Evolutionary conservation across 2,888 invertebrate species (phyloP), one percentile per base, ranked within the genome.

Genomic region (Neocrepidodera transversa): DNA sequence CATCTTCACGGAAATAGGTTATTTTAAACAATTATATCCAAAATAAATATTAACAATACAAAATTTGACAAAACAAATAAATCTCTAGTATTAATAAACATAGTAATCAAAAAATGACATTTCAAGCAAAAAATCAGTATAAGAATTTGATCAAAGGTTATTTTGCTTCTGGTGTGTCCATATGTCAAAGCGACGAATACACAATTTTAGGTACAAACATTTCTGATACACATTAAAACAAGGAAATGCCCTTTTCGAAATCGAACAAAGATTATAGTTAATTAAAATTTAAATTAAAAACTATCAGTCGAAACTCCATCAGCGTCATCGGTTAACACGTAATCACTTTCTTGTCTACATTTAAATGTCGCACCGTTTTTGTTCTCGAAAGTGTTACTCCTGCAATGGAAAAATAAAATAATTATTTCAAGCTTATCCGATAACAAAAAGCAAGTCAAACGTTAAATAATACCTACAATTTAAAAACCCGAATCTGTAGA

Each of bases 321-420:
- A 14, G 67, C 73, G 40, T 74, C 77, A 48, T 82, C 82, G 47
- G 82, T 79, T 18, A 79, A 72, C 45, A 82, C 79, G 64, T 83
- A 83, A n/a, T 76, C 77, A 11, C 64, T 66, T 20, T 60, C 53
- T 2, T 56, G 63, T 43, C 67, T 69, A 28, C 64, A 68, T 13
- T 72, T 70, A 36, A 73, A 55, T 14, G 64, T 76, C 64, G 69
- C 68, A 6, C 67, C 6, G 47, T 72, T 70, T 63, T 73, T 74
- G 57, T 86, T 86, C 66, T 87, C 87, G 73, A 88, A 88, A 0
- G 88, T 88, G 2, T 86, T 87, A 66, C 87, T 87, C 30, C 87
- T 60, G 36, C 32, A 23, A 16, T 30, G 10, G 13, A 26, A 13
- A n/a, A 18, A 42, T 2, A 42, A 42, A 17, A 42, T 30, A 20